These are phyloP conservation scores for Scaptodrosophila latifasciaeformis DNA, from an alignment of 2,888 invertebrate genomes.

Conservation along the genomic window DNA sequence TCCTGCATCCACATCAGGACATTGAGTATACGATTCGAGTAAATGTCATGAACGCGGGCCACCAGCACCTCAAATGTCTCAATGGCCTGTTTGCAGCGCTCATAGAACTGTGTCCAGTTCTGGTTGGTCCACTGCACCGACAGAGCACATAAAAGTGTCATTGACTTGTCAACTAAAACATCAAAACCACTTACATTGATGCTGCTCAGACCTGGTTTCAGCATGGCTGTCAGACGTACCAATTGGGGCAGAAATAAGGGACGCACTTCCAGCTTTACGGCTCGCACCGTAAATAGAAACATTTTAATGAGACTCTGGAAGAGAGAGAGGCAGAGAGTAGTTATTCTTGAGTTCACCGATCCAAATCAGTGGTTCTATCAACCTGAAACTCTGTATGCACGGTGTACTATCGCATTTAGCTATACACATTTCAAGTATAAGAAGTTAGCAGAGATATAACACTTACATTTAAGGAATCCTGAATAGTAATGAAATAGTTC, in stretches of 20 bases:
- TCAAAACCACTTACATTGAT: slow-evolving; percentile 77
- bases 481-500: slow-evolving; percentile 84
- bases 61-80: slow-evolving; percentile 86
- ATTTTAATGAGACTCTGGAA: slow-evolving; percentile 84
- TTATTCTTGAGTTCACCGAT: no score
- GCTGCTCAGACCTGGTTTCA: slow-evolving; percentile 86
- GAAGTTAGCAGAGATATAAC: background rate
- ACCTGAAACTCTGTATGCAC: no score
- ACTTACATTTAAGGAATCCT: slow-evolving; percentile 84
- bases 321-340: background rate
- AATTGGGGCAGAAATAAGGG: slow-evolving; percentile 92
- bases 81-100: slow-evolving; percentile 84
- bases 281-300: slow-evolving; percentile 82
- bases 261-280: slow-evolving; percentile 91
- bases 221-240: slow-evolving; percentile 86
- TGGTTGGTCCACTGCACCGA: slow-evolving; percentile 85
- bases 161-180: background rate
- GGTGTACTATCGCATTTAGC: no score
- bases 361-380: no score
- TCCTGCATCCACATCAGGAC: slow-evolving; percentile 91
- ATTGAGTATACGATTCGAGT: slow-evolving; percentile 91
- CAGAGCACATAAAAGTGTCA: slow-evolving; percentile 9
- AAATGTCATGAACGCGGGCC: slow-evolving; percentile 90
- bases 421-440: no score
- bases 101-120: slow-evolving; percentile 86